Percentiles rank a stretch among this genome's conserved stretches.
Evolutionary conservation across 2,113 vertebrate genomes (phyloP).

Genomic region (Puntigrus tetrazona): DNA sequence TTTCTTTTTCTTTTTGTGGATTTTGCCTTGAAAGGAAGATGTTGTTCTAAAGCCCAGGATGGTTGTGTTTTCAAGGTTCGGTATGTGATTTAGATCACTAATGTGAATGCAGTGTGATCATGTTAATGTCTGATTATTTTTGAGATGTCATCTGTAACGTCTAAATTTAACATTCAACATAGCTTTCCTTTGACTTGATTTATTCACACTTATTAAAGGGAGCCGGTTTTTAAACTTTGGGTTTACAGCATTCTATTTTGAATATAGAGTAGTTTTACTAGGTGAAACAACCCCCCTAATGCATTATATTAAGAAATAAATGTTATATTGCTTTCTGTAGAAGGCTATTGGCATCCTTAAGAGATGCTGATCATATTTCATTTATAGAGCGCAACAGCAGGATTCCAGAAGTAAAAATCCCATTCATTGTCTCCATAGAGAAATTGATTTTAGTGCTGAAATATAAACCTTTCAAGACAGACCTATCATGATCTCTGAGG

Average conservation of each 20-base stretch:
- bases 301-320: background rate
- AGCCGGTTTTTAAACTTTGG: too few relatives aligned
- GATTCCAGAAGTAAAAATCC: background rate
- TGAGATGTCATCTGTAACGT: background rate
- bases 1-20: background rate
- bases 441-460: slow-evolving; percentile 14
- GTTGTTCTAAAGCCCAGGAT: background rate
- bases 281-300: background rate
- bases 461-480: slow-evolving; percentile 2
- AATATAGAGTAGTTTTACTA: background rate
- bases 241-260: background rate
- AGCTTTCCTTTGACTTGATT: background rate
- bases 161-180: background rate
- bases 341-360: background rate
- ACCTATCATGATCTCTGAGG: slow-evolving; percentile 15
- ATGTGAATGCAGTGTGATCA: background rate
- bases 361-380: slow-evolving; percentile 6
- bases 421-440: background rate
- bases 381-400: background rate
- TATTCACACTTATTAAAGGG: background rate
- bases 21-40: background rate
- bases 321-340: background rate
- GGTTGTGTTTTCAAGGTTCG: background rate
- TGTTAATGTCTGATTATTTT: background rate
- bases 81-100: background rate